A percentile compares a stretch with the other conserved stretches of the same genome.
Conservation (phyloP, 2,888 invertebrate species). For the Cataglyphis albicans region DNA sequence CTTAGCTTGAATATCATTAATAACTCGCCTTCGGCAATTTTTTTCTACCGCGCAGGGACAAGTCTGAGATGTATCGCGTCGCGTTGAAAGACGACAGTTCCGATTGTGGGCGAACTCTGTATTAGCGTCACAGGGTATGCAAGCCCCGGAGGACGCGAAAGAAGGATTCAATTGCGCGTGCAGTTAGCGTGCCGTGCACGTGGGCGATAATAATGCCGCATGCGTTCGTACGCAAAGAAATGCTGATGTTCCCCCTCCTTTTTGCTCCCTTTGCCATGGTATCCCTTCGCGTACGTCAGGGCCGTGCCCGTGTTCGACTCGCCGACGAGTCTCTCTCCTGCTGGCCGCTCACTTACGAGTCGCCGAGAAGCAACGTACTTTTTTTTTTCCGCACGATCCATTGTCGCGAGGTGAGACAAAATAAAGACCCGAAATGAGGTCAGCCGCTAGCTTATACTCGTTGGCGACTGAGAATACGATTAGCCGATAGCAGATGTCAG, state of each 20-base stretch:
- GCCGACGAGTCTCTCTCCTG: constrained; percentile 6
- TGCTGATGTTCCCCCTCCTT: constrained; percentile 59
- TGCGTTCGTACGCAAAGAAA: constrained; percentile 70
- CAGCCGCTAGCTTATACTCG: constrained; percentile 5
- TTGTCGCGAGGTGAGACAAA: constrained; percentile 45
- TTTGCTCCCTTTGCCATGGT: constrained; percentile 59
- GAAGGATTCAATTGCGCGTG: constrained; percentile 80
- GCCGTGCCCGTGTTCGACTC: constrained; percentile 57
- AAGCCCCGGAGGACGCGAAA: constrained; percentile 57
- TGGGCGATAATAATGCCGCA: constrained; percentile 81
- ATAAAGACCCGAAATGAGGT: constrained; percentile 35
- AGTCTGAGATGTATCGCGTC: constrained; percentile 11
- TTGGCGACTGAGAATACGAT: constrained; percentile 32
- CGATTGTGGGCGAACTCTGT: constrained; percentile 66
- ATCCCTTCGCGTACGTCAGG: constrained; percentile 46
- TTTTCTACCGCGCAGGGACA: constrained; percentile 9
- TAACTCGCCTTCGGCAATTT: constrained; percentile 22
- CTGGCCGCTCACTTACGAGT: constrained; percentile 42
- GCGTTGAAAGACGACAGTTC: constrained; percentile 1
- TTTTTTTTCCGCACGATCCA: constrained; percentile 35
- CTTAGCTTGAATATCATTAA: neutral
- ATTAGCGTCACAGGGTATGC: constrained; percentile 64
- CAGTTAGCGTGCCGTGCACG: constrained; percentile 80
- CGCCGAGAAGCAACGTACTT: constrained; percentile 40
- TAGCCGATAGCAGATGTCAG: constrained; percentile 4